Base-by-base conservation (phyloP, 2,888 invertebrate genomes). In the Folsomia manolachei region DNA sequence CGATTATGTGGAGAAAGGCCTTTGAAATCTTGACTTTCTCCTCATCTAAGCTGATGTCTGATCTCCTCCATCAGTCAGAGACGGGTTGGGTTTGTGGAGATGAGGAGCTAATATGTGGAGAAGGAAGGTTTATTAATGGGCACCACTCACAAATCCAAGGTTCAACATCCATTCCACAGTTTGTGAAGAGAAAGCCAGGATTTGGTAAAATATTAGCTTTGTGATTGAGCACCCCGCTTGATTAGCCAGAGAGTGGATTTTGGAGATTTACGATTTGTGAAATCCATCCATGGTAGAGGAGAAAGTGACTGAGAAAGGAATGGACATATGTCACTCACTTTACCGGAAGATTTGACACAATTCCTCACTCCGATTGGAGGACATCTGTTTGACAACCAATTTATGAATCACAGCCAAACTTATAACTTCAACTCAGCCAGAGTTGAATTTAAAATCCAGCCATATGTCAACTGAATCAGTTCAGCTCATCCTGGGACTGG, bases 301-400 rank as follows among this genome's bases (percentile, higher is more conserved):
- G 39, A 39, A 39, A 39, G 39, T 39, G 14, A 14, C 39, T 39
- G 4, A 4, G 39, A 4, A 4, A 4, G 14, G 14, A 39, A 14
- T 39, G 39, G 39, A 4, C 39, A 39, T 39, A 39, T 14, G 39
- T 39, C 39, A 9, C 39, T 39, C 39, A 39, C 39, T 75, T 77
- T 75, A 73, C 75, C 75, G 72, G 64, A 70, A 77, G 75, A 75
- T 73, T 77, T 73, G 73, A 77, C 75, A 73, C 75, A 75, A 72
- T 75, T 71, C 71, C 71, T 75, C 74, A 76, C 51, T 7, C 52
- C 18, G 51, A 19, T 66, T 39, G 66, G 27, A 14, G 24, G 25
- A 26, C 2, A 26, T 27, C 27, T 14, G 51, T 39, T 27, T 66
- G 66, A 51, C 66, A 66, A 51, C 52, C 66, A 52, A 66, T 66